These are phyloP conservation scores for Abramis brama DNA, from an alignment of 2,113 vertebrate genomes.

Conservation along the genomic window DNA sequence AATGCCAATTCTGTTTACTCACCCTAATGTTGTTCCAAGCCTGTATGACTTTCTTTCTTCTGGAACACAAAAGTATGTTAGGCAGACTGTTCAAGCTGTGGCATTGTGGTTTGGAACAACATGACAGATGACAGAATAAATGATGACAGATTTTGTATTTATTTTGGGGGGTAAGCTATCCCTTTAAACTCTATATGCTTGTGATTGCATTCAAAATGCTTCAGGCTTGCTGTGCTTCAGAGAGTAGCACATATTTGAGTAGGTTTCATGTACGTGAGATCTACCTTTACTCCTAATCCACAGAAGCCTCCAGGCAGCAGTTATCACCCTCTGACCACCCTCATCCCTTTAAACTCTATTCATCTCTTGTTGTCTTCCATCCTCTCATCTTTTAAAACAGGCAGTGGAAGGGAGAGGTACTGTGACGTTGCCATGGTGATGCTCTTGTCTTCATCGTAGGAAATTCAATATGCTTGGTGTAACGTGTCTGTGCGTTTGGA, in stretches of 20 bases:
- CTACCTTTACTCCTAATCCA: background rate
- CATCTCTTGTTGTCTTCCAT: slow-evolving; percentile 2
- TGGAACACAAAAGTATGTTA: background rate
- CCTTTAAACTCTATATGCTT: background rate
- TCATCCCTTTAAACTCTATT: slow-evolving; percentile 27
- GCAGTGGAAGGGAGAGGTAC: slow-evolving; percentile 35
- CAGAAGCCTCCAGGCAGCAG: background rate
- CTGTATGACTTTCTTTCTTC: background rate
- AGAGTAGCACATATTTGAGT: background rate
- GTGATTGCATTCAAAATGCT: background rate
- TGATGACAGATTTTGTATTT: background rate
- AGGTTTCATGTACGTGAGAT: background rate
- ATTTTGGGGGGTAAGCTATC: background rate
- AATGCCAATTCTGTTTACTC: background rate
- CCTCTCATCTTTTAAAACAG: slow-evolving; percentile 41
- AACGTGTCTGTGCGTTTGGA: slow-evolving; percentile 45
- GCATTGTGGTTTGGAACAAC: background rate
- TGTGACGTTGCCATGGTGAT: slow-evolving; percentile 43
- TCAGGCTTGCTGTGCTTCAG: background rate
- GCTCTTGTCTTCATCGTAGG: slow-evolving; percentile 44
- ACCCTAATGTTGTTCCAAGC: background rate
- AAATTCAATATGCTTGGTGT: slow-evolving; percentile 43
- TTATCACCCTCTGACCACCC: slow-evolving; percentile 4
- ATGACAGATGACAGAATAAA: background rate
- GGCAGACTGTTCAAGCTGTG: background rate